Percentiles rank a stretch among this genome's conserved stretches.
Conservation (phyloP, 1,140 invertebrate species). For the Heliconius congener region DNA sequence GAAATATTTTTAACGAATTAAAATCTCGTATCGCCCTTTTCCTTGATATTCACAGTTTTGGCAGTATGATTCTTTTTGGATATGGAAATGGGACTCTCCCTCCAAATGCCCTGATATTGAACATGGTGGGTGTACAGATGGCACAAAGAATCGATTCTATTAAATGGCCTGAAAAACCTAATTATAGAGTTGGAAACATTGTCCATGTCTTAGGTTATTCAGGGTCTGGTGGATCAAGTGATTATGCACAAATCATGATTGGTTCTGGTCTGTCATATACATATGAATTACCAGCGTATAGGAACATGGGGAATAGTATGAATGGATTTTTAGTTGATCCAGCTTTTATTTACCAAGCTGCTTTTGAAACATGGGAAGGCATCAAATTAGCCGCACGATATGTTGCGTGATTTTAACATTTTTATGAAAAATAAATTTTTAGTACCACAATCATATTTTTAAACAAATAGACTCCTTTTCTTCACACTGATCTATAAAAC, state of each 20-base stretch:
- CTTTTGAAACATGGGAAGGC: constrained; percentile 42
- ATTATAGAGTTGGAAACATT: constrained; percentile 82
- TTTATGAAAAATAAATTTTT: background rate
- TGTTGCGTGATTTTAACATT: background rate
- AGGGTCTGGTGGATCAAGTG: constrained; percentile 50
- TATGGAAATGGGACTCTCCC: constrained; percentile 83
- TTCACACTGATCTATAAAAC: too few species aligned
- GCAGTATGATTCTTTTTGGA: constrained; percentile 84
- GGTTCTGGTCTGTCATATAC: constrained; percentile 21
- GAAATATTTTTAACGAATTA: constrained; percentile 63
- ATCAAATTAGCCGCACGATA: constrained; percentile 33
- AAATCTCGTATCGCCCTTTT: constrained; percentile 78
- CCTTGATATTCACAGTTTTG: constrained; percentile 85
- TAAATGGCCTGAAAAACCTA: constrained; percentile 48
- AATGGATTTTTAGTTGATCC: constrained; percentile 39
- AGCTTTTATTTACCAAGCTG: constrained; percentile 35
- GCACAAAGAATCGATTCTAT: constrained; percentile 63
- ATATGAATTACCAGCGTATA: constrained; percentile 32
- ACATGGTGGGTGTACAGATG: constrained; percentile 61
- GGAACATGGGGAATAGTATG: background rate
- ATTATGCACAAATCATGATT: constrained; percentile 38
- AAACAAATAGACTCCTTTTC: too few species aligned
- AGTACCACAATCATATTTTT: too few species aligned
- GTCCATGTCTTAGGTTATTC: constrained; percentile 55
- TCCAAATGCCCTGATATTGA: constrained; percentile 68